phyloP scores from a whole-genome alignment of 2,888 invertebrate genomes.

The Hyalella azteca region DNA sequence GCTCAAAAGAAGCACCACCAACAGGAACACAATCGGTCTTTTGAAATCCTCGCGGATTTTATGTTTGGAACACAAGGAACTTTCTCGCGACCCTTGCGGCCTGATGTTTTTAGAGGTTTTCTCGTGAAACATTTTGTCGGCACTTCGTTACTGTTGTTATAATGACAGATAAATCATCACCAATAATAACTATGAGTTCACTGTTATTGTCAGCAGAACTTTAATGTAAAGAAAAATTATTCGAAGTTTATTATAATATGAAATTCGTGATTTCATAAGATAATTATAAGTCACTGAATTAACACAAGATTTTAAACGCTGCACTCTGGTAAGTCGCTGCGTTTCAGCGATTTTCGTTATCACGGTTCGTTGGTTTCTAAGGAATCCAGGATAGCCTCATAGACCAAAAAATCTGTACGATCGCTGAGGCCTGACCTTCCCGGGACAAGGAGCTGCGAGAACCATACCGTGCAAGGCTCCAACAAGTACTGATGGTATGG shows the following conservation, averaged over 20 bases:
- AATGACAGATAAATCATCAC: no score
- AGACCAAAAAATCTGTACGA: conserved; percentile 10
- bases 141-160: no score
- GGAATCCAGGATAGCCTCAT: conserved; percentile 6
- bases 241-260: no score
- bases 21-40: conserved; percentile 4
- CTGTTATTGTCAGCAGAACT: no score
- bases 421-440: conserved; percentile 30
- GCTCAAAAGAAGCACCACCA: neutral
- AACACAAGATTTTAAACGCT: neutral
- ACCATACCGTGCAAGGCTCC: conserved; percentile 27
- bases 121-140: no score
- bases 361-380: conserved; percentile 27
- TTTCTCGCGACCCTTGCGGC: no score
- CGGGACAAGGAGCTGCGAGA: conserved; percentile 14
- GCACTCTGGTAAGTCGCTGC: neutral
- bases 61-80: no score
- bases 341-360: conserved; percentile 17
- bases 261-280: no score
- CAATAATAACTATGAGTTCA: no score
- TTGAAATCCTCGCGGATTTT: no score
- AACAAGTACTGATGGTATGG: conserved; percentile 46
- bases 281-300: neutral
- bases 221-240: no score
- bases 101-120: no score